Conservation (phyloP, 2,113 vertebrate species). For the Odontophorus gujanensis region DNA sequence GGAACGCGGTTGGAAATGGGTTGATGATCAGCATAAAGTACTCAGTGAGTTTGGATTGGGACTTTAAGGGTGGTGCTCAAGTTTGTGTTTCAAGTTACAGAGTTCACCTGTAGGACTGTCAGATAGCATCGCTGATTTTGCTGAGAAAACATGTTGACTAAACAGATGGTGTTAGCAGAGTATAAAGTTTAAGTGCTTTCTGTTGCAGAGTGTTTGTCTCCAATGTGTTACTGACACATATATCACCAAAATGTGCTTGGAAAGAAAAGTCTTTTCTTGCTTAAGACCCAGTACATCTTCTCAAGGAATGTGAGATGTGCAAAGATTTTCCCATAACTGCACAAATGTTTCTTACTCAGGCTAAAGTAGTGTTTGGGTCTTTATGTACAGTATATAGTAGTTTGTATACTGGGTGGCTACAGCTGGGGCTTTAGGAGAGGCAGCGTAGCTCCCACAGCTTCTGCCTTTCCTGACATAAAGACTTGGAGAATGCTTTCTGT, state of each 20-base stretch:
- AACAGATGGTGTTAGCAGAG: neutral
- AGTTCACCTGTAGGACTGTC: neutral
- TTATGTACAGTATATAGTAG: neutral
- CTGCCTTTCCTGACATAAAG: fast-evolving
- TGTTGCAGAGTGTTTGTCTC: neutral
- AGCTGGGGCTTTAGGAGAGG: neutral
- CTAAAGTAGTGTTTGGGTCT: neutral
- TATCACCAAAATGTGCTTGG: neutral
- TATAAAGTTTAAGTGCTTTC: neutral
- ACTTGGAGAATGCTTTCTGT: neutral
- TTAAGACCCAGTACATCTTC: neutral
- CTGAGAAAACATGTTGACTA: neutral
- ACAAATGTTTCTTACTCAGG: neutral
- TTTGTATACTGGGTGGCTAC: neutral
- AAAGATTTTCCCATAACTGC: neutral
- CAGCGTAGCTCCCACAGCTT: fast-evolving
- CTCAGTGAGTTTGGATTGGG: constrained; percentile 10
- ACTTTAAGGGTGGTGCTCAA: neutral
- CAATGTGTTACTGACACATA: neutral
- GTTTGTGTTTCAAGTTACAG: neutral
- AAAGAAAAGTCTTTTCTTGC: neutral
- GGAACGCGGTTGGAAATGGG: neutral
- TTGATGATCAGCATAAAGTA: constrained; percentile 34
- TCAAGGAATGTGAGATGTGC: fast-evolving
- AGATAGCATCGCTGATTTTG: neutral